Evolutionary conservation across 2,888 invertebrate species (phyloP), one percentile per base, ranked within the genome.

Genomic region (Omphaloscelis lunosa): DNA sequence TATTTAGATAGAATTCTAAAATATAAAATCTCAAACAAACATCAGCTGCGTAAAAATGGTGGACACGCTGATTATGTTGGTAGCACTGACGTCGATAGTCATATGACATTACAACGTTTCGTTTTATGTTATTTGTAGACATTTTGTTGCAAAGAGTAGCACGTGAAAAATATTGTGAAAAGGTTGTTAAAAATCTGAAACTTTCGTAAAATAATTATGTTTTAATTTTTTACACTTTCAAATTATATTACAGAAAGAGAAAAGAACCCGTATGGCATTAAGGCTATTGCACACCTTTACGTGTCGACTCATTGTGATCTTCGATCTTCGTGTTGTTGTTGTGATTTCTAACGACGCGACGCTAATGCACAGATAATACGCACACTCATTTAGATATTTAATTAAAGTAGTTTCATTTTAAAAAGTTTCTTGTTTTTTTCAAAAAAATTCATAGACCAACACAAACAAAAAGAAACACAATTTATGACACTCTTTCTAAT

Each of bases 11-110:
- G 85, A 90, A 89, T 89, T 88, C 87, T 89, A 89, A 91, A 91
- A 88, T 90, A 89, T 87, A 88, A 75, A 83, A 85, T 90, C 90
- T 92, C 93, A 92, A 93, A 93, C 89, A 94, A 95, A 94, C 93
- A 95, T 95, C 95, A 96, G 94, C 94, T 95, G 95, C 93, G 92
- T 90, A 91, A 95, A 95, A 91, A 96, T 96, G 95, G 96, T 90
- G 93, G 93, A 92, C 83, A 85, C 84, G 80, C 85, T 87, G 79
- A 77, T 89, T 82, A 94, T 83, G 95, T 96, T 96, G 96, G 96
- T 91, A 95, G 89, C 77, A 89, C 88, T 93, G 94, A 75, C 81
- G 80, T 91, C 90, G 86, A 89, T 73, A 93, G 94, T 96, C 96
- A 96, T 96, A 96, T 96, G 96, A 96, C 95, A 94, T 91, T 83